Evolutionary conservation across 2,113 vertebrate species (phyloP).

Genomic region (Spizaetus ornatus): DNA sequence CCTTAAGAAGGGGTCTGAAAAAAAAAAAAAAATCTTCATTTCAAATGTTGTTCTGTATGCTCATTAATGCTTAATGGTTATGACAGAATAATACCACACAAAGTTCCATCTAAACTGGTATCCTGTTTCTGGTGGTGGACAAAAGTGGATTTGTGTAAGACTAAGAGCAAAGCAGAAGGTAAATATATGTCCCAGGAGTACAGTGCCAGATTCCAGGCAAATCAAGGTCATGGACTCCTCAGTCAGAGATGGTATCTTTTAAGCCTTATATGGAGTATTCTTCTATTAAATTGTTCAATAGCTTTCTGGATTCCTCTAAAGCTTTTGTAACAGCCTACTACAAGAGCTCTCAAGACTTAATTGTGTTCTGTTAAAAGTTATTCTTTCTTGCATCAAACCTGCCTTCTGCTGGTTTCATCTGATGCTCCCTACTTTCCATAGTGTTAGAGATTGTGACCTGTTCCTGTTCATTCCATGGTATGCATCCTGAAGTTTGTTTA

Average conservation of each 20-base stretch:
- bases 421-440: background rate
- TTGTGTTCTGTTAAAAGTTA: background rate
- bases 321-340: background rate
- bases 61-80: background rate
- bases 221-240: background rate
- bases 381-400: background rate
- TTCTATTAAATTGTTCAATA: background rate
- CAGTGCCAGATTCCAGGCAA: background rate
- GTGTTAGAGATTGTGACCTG: background rate
- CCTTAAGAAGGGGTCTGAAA: background rate
- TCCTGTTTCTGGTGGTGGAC: background rate
- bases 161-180: background rate
- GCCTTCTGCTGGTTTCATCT: background rate
- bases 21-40: background rate
- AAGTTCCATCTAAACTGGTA: background rate
- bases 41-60: background rate
- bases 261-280: background rate
- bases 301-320: background rate
- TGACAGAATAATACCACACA: background rate
- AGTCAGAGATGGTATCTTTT: background rate
- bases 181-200: fast-evolving
- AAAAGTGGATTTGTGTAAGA: background rate
- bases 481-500: background rate
- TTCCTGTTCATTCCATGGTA: background rate
- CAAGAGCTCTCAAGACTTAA: background rate